Evolutionary conservation across 1,140 invertebrate genomes (phyloP).

Genomic region (Orchesella cincta): DNA sequence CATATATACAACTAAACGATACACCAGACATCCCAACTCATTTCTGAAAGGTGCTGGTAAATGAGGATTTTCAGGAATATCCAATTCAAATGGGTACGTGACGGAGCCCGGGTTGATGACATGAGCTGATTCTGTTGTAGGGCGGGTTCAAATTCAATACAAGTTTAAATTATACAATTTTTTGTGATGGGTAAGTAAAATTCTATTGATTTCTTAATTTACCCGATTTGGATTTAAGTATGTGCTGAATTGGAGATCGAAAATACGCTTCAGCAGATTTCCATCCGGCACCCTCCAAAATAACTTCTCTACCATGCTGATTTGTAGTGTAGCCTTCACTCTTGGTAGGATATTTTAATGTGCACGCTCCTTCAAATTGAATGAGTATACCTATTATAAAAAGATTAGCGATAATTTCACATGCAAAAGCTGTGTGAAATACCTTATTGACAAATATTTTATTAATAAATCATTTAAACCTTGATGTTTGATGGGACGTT

Average conservation of each 20-base stretch:
- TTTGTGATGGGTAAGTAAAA: no score
- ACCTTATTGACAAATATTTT: no score
- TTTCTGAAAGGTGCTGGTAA: constrained; percentile 19
- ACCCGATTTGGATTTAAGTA: no score
- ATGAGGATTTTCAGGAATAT: constrained; percentile 3
- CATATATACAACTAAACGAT: constrained; percentile 20
- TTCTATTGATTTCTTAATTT: no score
- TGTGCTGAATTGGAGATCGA: background rate
- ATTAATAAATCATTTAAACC: no score
- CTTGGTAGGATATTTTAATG: background rate
- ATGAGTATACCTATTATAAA: background rate
- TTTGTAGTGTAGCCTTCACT: background rate
- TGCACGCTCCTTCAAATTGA: background rate
- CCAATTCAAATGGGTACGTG: background rate
- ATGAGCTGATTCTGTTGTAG: background rate
- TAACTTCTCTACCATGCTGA: background rate
- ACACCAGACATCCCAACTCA: background rate
- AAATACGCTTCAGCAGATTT: background rate
- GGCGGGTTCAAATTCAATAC: no score
- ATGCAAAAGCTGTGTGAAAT: no score
- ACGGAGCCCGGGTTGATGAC: background rate
- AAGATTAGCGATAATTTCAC: no score
- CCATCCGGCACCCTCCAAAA: background rate
- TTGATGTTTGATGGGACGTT: constrained; percentile 3
- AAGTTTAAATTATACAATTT: no score